Evolutionary conservation across 2,797 vertebrate species (phyloP).

Genomic region (Notolepis coatsorum): DNA sequence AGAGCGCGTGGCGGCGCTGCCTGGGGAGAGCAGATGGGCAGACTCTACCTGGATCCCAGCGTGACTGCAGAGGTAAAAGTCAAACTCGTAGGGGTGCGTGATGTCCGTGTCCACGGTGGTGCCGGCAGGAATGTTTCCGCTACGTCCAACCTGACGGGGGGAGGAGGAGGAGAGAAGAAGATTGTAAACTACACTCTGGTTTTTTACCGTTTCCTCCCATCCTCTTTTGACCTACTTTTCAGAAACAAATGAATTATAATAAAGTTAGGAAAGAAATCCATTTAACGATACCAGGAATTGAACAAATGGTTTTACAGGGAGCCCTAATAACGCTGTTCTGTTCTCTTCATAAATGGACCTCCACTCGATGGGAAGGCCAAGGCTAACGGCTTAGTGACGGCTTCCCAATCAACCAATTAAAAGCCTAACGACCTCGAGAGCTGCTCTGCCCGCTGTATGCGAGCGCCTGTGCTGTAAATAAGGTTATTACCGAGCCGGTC

Average conservation of each 20-base stretch:
- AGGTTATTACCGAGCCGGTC: slow-evolving; percentile 53
- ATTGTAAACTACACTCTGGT: slow-evolving; percentile 6
- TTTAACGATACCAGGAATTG: background rate
- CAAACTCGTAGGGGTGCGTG: slow-evolving; percentile 98
- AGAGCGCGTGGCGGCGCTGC: background rate
- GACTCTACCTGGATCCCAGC: slow-evolving; percentile 95
- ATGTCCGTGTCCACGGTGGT: slow-evolving; percentile 98
- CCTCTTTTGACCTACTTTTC: background rate
- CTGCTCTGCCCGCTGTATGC: slow-evolving; percentile 26
- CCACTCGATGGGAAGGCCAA: slow-evolving; percentile 13
- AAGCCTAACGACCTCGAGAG: slow-evolving; percentile 48
- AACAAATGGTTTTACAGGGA: background rate
- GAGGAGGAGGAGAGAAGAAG: background rate
- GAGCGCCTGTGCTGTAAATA: slow-evolving; percentile 48
- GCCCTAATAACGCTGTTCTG: background rate
- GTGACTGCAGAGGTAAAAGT: slow-evolving; percentile 99
- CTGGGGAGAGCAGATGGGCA: background rate
- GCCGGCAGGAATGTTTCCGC: slow-evolving; percentile 98
- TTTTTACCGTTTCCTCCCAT: background rate
- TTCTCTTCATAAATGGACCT: slow-evolving; percentile 18
- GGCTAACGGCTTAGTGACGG: slow-evolving; percentile 35
- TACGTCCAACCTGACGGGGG: slow-evolving; percentile 90
- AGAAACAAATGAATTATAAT: background rate
- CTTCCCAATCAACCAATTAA: slow-evolving; percentile 61
- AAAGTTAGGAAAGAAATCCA: background rate